phyloP scores from a whole-genome alignment of 1,140 invertebrate genomes.

The Psix sp. region DNA sequence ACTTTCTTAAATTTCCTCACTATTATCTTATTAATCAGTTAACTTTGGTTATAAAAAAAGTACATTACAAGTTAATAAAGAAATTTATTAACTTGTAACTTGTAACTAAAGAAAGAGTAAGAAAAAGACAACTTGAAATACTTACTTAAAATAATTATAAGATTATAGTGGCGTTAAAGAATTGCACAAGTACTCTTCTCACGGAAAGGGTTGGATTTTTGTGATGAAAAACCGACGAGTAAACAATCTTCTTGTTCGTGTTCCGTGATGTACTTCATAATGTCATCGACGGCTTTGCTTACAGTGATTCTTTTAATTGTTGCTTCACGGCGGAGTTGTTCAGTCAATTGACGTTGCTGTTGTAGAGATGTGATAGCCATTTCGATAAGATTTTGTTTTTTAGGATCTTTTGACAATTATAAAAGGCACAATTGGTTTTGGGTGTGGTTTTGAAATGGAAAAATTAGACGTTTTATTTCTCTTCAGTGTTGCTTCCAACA shows the following conservation, averaged over 20 bases:
- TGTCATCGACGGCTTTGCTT: constrained; percentile 94
- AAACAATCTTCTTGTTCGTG: constrained; percentile 96
- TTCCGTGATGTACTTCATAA: constrained; percentile 94
- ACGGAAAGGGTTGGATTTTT: constrained; percentile 97
- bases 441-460: constrained; percentile 23
- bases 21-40: too few species aligned
- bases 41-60: too few species aligned
- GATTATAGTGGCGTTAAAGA: constrained; percentile 81
- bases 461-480: neutral
- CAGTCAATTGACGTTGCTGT: constrained; percentile 94
- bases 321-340: constrained; percentile 94
- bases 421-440: constrained; percentile 19
- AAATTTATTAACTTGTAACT: too few species aligned
- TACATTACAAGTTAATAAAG: too few species aligned
- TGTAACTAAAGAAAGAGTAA: neutral
- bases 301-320: constrained; percentile 90
- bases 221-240: constrained; percentile 95
- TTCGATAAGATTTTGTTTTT: neutral
- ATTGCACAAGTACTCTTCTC: constrained; percentile 95
- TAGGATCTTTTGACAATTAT: constrained; percentile 2
- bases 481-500: neutral
- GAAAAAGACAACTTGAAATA: too few species aligned
- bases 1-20: too few species aligned
- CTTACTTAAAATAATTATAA: neutral
- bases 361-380: constrained; percentile 93